Percentiles rank a stretch among this genome's conserved stretches.
These are phyloP conservation scores for Pristionchus fissidentatus DNA, from an alignment of 2,888 invertebrate species.

Conservation along the genomic window DNA sequence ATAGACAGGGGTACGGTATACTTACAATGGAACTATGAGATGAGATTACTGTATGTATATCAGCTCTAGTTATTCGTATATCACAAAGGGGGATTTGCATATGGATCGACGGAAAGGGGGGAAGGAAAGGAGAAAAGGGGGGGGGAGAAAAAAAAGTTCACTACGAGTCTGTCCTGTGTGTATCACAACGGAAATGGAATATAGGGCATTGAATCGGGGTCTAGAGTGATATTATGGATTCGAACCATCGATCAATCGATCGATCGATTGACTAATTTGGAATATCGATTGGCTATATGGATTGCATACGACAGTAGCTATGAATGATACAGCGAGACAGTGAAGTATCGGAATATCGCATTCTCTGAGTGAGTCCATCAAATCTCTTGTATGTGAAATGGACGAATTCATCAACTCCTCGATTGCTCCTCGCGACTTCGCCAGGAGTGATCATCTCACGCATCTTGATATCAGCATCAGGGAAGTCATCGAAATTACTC, in stretches of 20 bases:
- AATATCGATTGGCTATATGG: neutral
- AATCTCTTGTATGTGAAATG: slow-evolving; percentile 99
- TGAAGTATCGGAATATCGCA: slow-evolving; percentile 74
- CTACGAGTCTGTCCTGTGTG: no score
- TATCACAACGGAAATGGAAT: slow-evolving; percentile 41
- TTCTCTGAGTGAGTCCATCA: slow-evolving; percentile 94
- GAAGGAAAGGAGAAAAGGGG: neutral
- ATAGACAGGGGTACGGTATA: slow-evolving; percentile 4
- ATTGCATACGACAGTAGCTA: slow-evolving; percentile 33
- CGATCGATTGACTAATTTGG: slow-evolving; percentile 31
- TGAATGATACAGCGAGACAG: neutral
- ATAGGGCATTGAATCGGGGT: slow-evolving; percentile 29
- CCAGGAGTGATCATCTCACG: slow-evolving; percentile 51
- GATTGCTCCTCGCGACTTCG: slow-evolving; percentile 74
- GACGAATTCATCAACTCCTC: slow-evolving; percentile 90
- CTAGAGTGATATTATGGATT: slow-evolving; percentile 32
- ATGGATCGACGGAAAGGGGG: neutral
- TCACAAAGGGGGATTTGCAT: neutral
- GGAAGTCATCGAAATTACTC: slow-evolving; percentile 99
- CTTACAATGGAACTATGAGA: slow-evolving; percentile 11
- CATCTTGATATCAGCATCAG: slow-evolving; percentile 92
- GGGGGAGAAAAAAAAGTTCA: no score
- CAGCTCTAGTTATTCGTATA: slow-evolving; percentile 16
- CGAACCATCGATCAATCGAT: neutral
- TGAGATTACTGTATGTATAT: slow-evolving; percentile 9